phyloP scores from a whole-genome alignment of 1,140 invertebrate species.

The Saxidomus purpurata region DNA sequence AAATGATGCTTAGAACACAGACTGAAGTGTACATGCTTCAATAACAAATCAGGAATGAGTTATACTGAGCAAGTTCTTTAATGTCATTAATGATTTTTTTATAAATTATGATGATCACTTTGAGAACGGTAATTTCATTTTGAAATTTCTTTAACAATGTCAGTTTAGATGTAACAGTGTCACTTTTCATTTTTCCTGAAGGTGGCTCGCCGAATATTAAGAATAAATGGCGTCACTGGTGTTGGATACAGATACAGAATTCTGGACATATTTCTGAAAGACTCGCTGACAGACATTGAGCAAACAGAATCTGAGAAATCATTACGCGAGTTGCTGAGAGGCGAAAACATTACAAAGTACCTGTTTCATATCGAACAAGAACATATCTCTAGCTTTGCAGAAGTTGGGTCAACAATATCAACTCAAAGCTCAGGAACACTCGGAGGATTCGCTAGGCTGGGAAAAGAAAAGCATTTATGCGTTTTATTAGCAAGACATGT shows the following conservation, averaged over 20 bases:
- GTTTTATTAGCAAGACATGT: constrained; percentile 2
- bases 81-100: no score
- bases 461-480: neutral
- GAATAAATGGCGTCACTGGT: neutral
- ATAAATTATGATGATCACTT: no score
- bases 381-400: neutral
- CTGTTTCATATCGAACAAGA: neutral
- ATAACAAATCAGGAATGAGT: no score
- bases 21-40: no score
- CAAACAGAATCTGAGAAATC: neutral
- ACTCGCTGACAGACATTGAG: neutral
- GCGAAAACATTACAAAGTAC: neutral
- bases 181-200: neutral
- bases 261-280: neutral
- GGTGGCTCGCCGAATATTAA: neutral
- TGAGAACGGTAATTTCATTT: no score
- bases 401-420: neutral
- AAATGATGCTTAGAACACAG: no score
- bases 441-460: constrained; percentile 18
- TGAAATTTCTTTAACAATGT: no score
- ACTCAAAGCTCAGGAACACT: neutral
- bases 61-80: no score
- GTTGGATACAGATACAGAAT: neutral
- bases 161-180: no score
- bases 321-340: neutral